Evolutionary conservation across 2,113 vertebrate species (phyloP).

Genomic region (Aythya baeri): DNA sequence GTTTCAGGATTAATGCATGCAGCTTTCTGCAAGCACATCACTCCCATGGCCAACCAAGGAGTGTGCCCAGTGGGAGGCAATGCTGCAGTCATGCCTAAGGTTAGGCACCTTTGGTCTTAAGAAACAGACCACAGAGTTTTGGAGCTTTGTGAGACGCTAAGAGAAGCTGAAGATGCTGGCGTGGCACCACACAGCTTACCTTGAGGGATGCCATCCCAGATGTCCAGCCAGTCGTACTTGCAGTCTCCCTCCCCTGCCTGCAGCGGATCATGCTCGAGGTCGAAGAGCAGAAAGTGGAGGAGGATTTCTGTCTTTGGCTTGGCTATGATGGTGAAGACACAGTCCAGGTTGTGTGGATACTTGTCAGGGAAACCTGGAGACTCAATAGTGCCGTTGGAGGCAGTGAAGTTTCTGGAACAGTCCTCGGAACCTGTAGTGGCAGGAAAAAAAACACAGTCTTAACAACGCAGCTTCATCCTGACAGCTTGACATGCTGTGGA

Average conservation of each 20-base stretch:
- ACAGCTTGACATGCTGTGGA: neutral
- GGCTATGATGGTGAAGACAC: constrained; percentile 93
- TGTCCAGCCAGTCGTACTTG: constrained; percentile 98
- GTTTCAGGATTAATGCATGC: neutral
- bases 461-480: neutral
- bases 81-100: neutral
- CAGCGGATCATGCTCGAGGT: constrained; percentile 96
- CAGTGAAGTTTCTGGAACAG: constrained; percentile 96
- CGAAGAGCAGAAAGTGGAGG: constrained; percentile 93
- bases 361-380: constrained; percentile 97
- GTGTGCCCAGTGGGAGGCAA: neutral
- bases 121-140: neutral
- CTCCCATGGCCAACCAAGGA: neutral
- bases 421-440: constrained; percentile 90
- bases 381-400: constrained; percentile 88
- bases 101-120: neutral
- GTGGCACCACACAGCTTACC: constrained; percentile 77
- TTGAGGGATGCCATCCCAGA: constrained; percentile 96
- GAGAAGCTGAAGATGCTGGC: neutral
- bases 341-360: constrained; percentile 98
- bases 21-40: neutral
- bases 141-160: neutral
- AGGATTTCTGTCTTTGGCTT: constrained; percentile 95
- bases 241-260: constrained; percentile 92
- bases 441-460: neutral